A percentile compares a stretch with the other conserved stretches of the same genome.
Conservation (phyloP, 2,888 invertebrate species). For the Polietes domitor region DNA sequence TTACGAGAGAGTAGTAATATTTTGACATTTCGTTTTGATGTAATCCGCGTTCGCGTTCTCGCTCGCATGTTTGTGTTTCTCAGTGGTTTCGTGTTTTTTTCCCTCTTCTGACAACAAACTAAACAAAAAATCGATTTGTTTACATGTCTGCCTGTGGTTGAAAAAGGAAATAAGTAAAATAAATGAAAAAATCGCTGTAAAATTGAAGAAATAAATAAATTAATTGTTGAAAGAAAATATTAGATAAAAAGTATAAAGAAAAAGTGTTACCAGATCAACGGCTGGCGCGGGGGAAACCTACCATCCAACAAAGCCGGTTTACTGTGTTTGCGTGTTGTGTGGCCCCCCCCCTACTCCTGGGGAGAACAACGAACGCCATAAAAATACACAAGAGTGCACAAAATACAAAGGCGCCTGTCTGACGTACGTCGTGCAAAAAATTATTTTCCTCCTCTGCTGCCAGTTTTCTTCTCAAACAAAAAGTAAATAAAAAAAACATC, state of each 20-base stretch:
- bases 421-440: constrained; percentile 14
- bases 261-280: constrained; percentile 4
- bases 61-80: constrained; percentile 24
- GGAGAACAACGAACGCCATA: background rate
- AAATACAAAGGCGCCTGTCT: constrained; percentile 55
- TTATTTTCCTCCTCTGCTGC: no score
- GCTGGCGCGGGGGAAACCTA: background rate
- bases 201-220: constrained; percentile 3
- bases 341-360: background rate
- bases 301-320: constrained; percentile 18
- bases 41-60: constrained; percentile 27
- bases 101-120: constrained; percentile 23
- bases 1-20: background rate
- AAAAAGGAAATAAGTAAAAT: constrained; percentile 36
- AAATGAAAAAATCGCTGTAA: background rate
- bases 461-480: background rate
- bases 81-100: background rate
- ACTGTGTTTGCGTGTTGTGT: background rate
- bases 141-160: constrained; percentile 40
- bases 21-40: constrained; percentile 56
- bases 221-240: constrained; percentile 5
- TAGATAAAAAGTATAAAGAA: background rate
- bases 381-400: background rate
- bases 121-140: constrained; percentile 69
- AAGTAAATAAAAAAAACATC: background rate